These are phyloP conservation scores for Cancer borealis DNA, from an alignment of 2,888 invertebrate species.

Conservation along the genomic window DNA sequence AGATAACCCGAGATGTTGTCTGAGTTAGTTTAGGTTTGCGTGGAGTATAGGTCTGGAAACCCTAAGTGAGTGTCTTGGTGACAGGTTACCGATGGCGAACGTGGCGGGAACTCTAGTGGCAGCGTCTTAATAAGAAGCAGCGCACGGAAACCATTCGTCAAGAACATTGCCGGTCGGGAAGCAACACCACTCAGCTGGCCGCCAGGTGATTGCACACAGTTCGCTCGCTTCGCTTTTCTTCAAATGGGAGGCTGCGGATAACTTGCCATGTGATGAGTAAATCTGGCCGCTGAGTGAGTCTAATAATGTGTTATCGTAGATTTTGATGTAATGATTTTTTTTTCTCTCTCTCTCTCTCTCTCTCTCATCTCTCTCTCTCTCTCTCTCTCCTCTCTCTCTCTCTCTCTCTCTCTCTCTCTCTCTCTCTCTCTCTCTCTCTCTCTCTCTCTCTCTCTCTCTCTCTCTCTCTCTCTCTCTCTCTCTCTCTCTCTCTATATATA, in stretches of 20 bases:
- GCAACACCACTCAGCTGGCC: not conserved
- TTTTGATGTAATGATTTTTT: not conserved
- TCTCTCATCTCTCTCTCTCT: not conserved
- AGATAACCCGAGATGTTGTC: no score
- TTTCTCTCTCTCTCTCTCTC: conserved; percentile 13
- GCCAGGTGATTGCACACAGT: not conserved
- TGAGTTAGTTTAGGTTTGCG: not conserved
- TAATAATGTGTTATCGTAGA: not conserved
- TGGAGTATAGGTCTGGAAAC: not conserved
- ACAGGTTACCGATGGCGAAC: not conserved
- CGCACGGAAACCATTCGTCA: conserved; percentile 10
- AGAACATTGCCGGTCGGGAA: not conserved
- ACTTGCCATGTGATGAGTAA: not conserved
- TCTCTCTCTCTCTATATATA: no score
- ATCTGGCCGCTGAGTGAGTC: not conserved
- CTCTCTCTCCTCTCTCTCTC: not conserved
- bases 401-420: conserved; percentile 3
- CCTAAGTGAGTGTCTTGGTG: not conserved
- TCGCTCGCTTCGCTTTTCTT: not conserved
- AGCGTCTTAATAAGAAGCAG: not conserved
- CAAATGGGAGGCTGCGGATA: not conserved
- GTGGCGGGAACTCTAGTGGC: not conserved
- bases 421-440: not conserved
- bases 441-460: not conserved
- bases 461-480: no score